phyloP scores from a whole-genome alignment of 2,113 vertebrate genomes.

The Pyxicephalus adspersus region DNA sequence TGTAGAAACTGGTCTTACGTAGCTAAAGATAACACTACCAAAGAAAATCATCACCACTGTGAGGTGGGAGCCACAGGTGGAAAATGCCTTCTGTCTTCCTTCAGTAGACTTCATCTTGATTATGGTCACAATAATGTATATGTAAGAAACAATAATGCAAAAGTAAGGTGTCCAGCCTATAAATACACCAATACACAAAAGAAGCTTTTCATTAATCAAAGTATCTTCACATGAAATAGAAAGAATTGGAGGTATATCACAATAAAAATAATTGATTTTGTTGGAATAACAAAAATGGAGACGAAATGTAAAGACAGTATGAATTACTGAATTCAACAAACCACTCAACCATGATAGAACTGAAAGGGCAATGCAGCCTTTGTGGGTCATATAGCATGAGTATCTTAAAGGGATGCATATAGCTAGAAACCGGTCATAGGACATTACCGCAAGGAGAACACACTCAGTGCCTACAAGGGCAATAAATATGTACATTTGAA shows the following conservation, averaged over 20 bases:
- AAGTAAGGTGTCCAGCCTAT: slow-evolving; percentile 35
- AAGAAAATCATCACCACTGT: slow-evolving; percentile 28
- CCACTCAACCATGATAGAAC: slow-evolving; percentile 6
- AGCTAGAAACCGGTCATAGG: slow-evolving; percentile 37
- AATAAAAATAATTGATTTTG: slow-evolving; percentile 36
- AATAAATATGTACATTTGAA: slow-evolving; percentile 30
- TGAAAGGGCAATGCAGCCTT: neutral
- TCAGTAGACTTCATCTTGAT: slow-evolving; percentile 1
- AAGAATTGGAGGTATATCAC: slow-evolving; percentile 34
- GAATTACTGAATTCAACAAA: slow-evolving; percentile 3
- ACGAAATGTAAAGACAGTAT: slow-evolving; percentile 23
- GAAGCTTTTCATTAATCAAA: slow-evolving; percentile 13
- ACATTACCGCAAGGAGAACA: slow-evolving; percentile 28
- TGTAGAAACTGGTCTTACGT: slow-evolving; percentile 42
- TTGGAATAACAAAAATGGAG: slow-evolving; percentile 18
- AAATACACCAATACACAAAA: slow-evolving; percentile 27
- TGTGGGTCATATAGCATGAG: neutral
- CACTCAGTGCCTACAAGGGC: slow-evolving; percentile 29
- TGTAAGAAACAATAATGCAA: slow-evolving; percentile 14
- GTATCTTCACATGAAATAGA: slow-evolving; percentile 25
- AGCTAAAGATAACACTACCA: slow-evolving; percentile 35
- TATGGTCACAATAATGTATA: slow-evolving; percentile 26
- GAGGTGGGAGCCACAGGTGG: slow-evolving; percentile 31
- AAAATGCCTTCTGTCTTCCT: slow-evolving; percentile 3
- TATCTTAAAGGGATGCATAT: slow-evolving; percentile 39